Evolutionary conservation across 2,888 invertebrate species (phyloP), one percentile per base, ranked within the genome.

Genomic region (Philereme transversata): DNA sequence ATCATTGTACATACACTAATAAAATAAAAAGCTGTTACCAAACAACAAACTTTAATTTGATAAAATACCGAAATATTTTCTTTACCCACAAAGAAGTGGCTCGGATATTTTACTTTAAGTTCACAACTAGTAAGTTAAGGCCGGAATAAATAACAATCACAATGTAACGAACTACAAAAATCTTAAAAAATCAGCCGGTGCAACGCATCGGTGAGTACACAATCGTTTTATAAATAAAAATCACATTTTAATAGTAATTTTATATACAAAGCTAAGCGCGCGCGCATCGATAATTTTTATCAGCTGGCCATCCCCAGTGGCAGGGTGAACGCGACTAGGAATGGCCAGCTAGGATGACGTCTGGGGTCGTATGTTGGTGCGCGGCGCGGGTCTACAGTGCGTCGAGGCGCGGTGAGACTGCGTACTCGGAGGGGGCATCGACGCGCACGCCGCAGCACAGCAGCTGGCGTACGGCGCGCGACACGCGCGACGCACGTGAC

Each of bases 361-460:
- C 51, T 57, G 68, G 65, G 54, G 59, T 54, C 53, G 64, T 64
- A 66, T 51, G 57, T 57, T 22, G 22, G 67, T 62, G 54, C 57
- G 52, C 61, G 65, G 44, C 36, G 45, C 52, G 57, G 51, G 57
- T 86, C 57, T 74, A 22, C 22, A 22, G 22, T 22, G 22, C 68
- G 65, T 65, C 54, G 57, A 54, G 59, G 51, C 78, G 73, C 40
- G 73, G 67, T 34, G 84, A 79, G 10, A 88, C 58, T 59, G 84
- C 74, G 67, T 88, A 83, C 65, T 90, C 90, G 62, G 90, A 89
- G 70, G 87, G 80, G 4, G 84, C 76, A 36, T 83, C 82, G 75
- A 84, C 78, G 41, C 79, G 73, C 46, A 84, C 77, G 59, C 90
- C 90, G 75, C 91, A 91, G 78, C 91, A 91, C 79, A 91, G 80